Evolutionary conservation across 2,888 invertebrate genomes (phyloP).

Genomic region (Pycnomerus fuliginosus): DNA sequence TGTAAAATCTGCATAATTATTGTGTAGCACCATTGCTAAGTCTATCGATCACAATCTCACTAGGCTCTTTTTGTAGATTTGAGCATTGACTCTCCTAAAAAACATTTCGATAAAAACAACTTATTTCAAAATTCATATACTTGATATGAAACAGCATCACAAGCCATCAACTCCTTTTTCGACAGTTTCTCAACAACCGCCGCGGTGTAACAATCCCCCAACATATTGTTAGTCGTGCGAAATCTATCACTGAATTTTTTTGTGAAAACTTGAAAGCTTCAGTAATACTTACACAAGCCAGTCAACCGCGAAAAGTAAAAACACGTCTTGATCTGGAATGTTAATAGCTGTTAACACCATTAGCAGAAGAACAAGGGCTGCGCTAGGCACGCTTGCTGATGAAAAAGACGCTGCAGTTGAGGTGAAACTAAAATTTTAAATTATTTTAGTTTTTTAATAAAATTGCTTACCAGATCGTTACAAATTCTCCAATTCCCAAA

Average conservation of each 20-base stretch:
- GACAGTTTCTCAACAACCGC: conserved; percentile 83
- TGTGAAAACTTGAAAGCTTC: neutral
- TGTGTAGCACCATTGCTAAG: conserved; percentile 27
- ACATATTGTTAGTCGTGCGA: conserved; percentile 83
- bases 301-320: conserved; percentile 80
- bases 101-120: neutral
- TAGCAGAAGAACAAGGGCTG: conserved; percentile 76
- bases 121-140: conserved; percentile 28
- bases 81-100: too few species aligned
- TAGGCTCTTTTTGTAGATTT: too few species aligned
- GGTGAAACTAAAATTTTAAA: conserved; percentile 60
- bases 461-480: conserved; percentile 82
- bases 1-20: too few species aligned
- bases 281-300: conserved; percentile 80
- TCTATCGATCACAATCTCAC: conserved; percentile 12
- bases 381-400: conserved; percentile 84
- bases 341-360: conserved; percentile 82
- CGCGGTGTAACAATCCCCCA: conserved; percentile 85
- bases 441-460: neutral
- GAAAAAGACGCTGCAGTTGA: conserved; percentile 87
- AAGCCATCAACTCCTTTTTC: conserved; percentile 76
- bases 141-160: conserved; percentile 67
- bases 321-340: conserved; percentile 78
- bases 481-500: conserved; percentile 78
- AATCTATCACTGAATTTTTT: conserved; percentile 70